Percentiles rank a stretch among this genome's conserved stretches.
Conservation (phyloP, 1,140 invertebrate genomes). For the Physella acuta region DNA sequence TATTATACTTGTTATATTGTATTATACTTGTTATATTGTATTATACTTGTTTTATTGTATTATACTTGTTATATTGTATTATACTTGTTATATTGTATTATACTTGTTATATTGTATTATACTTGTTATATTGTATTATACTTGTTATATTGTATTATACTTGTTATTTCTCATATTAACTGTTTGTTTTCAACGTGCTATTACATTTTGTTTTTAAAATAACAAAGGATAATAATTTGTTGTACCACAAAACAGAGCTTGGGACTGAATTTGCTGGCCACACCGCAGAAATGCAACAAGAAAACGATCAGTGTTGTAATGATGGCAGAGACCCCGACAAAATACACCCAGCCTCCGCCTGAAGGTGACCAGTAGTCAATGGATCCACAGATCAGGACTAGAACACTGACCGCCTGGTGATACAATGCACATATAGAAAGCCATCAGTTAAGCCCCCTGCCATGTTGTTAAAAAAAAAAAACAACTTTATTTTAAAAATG, state of each 20-base stretch:
- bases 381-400: slow-evolving; percentile 82
- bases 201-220: too few relatives aligned
- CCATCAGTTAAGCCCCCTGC: neutral
- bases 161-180: too few relatives aligned
- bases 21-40: too few relatives aligned
- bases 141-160: too few relatives aligned
- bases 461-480: neutral
- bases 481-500: neutral
- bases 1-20: too few relatives aligned
- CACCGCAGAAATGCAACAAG: slow-evolving; percentile 80
- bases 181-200: too few relatives aligned
- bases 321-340: slow-evolving; percentile 82
- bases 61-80: too few relatives aligned
- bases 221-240: too few relatives aligned
- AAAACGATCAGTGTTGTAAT: slow-evolving; percentile 81
- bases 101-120: too few relatives aligned
- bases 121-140: too few relatives aligned
- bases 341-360: slow-evolving; percentile 71
- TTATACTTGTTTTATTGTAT: too few relatives aligned
- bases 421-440: neutral
- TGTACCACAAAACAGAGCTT: slow-evolving; percentile 87
- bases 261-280: slow-evolving; percentile 74
- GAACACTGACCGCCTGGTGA: slow-evolving; percentile 71
- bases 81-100: too few relatives aligned
- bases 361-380: slow-evolving; percentile 45